Evolutionary conservation across 2,797 vertebrate genomes (phyloP).

Genomic region (Urocyon cinereoargenteus): DNA sequence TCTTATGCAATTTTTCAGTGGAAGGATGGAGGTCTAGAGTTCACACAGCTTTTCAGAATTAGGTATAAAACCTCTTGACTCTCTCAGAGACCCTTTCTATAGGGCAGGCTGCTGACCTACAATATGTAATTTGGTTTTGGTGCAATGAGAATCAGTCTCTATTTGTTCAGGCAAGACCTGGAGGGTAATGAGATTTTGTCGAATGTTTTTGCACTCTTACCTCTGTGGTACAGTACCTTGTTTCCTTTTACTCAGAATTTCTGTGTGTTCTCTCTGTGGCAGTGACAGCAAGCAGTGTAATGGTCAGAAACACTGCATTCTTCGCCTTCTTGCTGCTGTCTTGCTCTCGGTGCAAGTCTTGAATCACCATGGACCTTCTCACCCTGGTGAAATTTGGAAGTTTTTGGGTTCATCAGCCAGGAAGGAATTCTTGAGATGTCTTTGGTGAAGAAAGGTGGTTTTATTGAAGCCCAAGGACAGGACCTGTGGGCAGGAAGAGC

Average conservation of each 20-base stretch:
- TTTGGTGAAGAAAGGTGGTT: neutral
- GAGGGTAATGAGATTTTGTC: constrained; percentile 50
- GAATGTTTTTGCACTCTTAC: neutral
- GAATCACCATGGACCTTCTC: neutral
- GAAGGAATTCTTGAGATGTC: neutral
- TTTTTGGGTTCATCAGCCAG: neutral
- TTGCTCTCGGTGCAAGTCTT: neutral
- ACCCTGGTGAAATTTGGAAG: neutral
- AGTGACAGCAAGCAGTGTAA: neutral
- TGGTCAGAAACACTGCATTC: neutral
- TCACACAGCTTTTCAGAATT: constrained; percentile 57
- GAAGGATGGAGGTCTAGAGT: constrained; percentile 9
- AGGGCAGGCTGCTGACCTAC: neutral
- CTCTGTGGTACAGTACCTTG: neutral
- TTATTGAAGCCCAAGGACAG: neutral
- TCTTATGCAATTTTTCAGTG: neutral
- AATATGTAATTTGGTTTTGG: constrained; percentile 31
- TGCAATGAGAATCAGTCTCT: neutral
- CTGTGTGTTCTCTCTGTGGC: neutral
- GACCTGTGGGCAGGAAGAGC: neutral
- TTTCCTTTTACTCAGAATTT: neutral
- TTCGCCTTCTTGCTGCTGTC: neutral
- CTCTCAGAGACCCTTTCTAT: neutral
- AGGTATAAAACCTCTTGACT: constrained; percentile 2
- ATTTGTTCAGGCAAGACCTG: neutral